Conservation (phyloP, 2,888 invertebrate genomes). For the Microctonus brassicae region DNA sequence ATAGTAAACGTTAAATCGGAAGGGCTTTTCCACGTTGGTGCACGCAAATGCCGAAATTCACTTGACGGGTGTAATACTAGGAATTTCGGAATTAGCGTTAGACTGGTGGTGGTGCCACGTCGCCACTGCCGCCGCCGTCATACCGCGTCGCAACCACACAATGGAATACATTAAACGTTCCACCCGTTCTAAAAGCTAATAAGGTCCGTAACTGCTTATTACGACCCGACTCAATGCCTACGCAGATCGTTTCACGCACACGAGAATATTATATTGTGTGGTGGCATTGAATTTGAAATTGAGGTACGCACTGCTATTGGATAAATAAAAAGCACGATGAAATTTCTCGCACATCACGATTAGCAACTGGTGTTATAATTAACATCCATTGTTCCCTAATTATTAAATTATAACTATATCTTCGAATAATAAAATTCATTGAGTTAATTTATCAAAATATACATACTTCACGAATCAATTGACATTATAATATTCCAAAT, state of each 20-base stretch:
- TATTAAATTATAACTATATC: not conserved
- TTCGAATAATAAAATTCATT: not conserved
- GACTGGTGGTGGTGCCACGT: constrained; percentile 28
- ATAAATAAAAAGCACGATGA: not conserved
- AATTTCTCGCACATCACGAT: not conserved
- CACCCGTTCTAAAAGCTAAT: constrained; percentile 56
- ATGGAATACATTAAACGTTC: constrained; percentile 62
- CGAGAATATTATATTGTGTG: constrained; percentile 19
- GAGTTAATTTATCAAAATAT: not conserved
- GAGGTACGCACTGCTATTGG: constrained; percentile 24
- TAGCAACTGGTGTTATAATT: not conserved
- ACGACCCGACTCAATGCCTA: constrained; percentile 48
- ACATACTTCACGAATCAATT: no score
- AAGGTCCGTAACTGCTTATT: constrained; percentile 60
- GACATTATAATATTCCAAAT: no score
- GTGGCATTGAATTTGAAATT: constrained; percentile 24
- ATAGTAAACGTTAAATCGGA: constrained; percentile 37
- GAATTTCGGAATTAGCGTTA: constrained; percentile 58
- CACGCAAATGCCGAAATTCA: constrained; percentile 59
- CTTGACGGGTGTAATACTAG: constrained; percentile 57
- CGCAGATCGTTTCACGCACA: constrained; percentile 48
- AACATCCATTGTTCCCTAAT: not conserved
- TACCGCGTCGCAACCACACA: constrained; percentile 50
- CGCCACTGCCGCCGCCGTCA: constrained; percentile 35
- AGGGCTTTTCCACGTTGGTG: constrained; percentile 44